These are phyloP conservation scores for Heliconius hortense DNA, from an alignment of 2,888 invertebrate species.

Conservation along the genomic window DNA sequence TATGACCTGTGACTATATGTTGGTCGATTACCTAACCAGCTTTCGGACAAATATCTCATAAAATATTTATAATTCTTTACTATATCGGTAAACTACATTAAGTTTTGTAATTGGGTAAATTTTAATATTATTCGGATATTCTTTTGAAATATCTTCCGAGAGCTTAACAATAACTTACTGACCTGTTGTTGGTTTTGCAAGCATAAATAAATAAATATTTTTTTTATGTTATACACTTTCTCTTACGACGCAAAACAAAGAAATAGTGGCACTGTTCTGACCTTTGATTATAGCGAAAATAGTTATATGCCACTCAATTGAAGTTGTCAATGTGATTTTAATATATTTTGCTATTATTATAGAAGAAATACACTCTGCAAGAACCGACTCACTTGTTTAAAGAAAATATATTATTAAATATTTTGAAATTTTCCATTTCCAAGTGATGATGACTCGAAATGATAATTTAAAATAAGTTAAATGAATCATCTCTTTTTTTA, in stretches of 20 bases:
- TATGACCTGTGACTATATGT: conserved; percentile 23
- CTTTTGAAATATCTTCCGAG: conserved; percentile 35
- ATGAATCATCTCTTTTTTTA: conserved; percentile 64
- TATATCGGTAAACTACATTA: conserved; percentile 30
- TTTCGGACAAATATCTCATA: conserved; percentile 31
- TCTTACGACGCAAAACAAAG: conserved; percentile 8
- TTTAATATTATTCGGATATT: conserved; percentile 38
- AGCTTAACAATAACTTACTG: conserved; percentile 24
- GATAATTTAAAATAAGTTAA: conserved; percentile 1
- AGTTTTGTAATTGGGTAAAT: conserved; percentile 36
- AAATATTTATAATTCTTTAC: conserved; percentile 34
- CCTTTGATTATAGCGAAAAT: background rate
- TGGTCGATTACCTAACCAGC: conserved; percentile 31
- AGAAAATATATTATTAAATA: too few species aligned
- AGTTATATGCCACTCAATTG: background rate
- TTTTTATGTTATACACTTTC: conserved; percentile 2
- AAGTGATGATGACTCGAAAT: background rate
- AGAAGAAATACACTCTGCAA: background rate
- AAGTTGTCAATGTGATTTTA: background rate
- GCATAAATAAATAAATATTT: conserved; percentile 14
- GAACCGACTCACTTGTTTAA: background rate
- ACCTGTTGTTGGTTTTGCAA: conserved; percentile 21
- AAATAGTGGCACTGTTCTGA: background rate
- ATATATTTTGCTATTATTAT: background rate
- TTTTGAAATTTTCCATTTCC: background rate